Evolutionary conservation across 2,797 vertebrate genomes (phyloP).

Genomic region (Allobates femoralis): DNA sequence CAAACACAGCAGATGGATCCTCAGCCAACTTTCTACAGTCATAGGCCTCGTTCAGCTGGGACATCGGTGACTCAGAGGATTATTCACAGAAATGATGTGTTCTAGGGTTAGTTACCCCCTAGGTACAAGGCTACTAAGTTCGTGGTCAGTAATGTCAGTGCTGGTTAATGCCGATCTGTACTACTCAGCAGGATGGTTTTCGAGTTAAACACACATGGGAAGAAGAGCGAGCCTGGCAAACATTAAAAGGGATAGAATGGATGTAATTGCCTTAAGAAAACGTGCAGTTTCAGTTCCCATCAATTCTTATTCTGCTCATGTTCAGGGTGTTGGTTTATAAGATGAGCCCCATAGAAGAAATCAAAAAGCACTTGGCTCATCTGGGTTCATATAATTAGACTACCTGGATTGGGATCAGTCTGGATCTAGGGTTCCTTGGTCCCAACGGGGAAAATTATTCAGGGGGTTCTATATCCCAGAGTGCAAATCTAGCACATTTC

Average conservation of each 20-base stretch:
- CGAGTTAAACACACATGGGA: background rate
- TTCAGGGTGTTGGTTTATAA: background rate
- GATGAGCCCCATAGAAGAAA: background rate
- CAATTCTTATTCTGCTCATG: background rate
- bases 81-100: constrained; percentile 38
- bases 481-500: background rate
- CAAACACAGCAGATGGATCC: background rate
- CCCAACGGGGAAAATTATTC: background rate
- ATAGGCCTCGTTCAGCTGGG: background rate
- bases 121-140: constrained; percentile 11
- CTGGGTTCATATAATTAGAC: background rate
- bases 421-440: background rate
- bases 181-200: constrained; percentile 23
- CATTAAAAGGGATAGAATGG: background rate
- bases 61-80: constrained; percentile 34
- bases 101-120: constrained; percentile 24
- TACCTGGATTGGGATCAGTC: background rate
- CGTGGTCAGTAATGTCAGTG: constrained; percentile 30
- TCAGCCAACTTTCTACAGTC: background rate
- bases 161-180: constrained; percentile 29
- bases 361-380: background rate
- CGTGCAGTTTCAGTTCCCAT: constrained; percentile 20
- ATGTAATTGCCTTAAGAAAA: constrained; percentile 6
- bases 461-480: background rate
- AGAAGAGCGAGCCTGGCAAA: background rate